Percentiles rank a stretch among this genome's conserved stretches.
phyloP scores from a whole-genome alignment of 2,888 invertebrate genomes.

The Cosmorhoe ocellata region DNA sequence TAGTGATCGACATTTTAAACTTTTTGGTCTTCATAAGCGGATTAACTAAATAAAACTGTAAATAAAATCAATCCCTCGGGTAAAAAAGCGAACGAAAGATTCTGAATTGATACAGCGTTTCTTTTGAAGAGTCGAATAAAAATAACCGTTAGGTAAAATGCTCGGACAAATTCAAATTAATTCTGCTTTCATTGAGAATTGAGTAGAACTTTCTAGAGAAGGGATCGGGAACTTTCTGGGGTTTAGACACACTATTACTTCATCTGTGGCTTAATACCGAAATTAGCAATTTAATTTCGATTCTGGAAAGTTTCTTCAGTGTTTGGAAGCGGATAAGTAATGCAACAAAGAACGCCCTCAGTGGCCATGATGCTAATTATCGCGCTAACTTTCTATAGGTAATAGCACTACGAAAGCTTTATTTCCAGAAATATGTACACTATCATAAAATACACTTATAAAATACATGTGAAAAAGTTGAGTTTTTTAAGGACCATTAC shows the following conservation, averaged over 20 bases:
- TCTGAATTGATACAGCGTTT: conserved; percentile 4
- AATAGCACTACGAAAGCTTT: too few species aligned
- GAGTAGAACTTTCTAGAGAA: conserved; percentile 47
- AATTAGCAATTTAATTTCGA: conserved; percentile 73
- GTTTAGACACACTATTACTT: conserved; percentile 45
- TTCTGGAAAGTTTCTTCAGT: conserved; percentile 63
- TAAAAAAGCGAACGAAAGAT: not conserved
- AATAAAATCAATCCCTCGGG: not conserved
- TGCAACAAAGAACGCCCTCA: conserved; percentile 49
- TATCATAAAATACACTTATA: too few species aligned
- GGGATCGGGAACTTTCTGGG: conserved; percentile 59
- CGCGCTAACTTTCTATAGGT: not conserved
- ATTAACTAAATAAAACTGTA: not conserved
- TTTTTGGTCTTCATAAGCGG: too few species aligned
- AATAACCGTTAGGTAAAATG: conserved; percentile 34
- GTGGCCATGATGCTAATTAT: conserved; percentile 16
- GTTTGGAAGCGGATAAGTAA: conserved; percentile 56
- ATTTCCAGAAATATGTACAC: too few species aligned
- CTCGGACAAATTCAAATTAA: conserved; percentile 53
- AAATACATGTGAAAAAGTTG: too few species aligned
- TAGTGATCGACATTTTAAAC: not conserved
- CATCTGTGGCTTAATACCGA: conserved; percentile 48
- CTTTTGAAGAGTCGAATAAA: conserved; percentile 27
- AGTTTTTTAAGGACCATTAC: too few species aligned
- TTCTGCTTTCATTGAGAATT: conserved; percentile 44